Base-by-base conservation (phyloP, 2,113 vertebrate genomes). In the Caracal caracal region DNA sequence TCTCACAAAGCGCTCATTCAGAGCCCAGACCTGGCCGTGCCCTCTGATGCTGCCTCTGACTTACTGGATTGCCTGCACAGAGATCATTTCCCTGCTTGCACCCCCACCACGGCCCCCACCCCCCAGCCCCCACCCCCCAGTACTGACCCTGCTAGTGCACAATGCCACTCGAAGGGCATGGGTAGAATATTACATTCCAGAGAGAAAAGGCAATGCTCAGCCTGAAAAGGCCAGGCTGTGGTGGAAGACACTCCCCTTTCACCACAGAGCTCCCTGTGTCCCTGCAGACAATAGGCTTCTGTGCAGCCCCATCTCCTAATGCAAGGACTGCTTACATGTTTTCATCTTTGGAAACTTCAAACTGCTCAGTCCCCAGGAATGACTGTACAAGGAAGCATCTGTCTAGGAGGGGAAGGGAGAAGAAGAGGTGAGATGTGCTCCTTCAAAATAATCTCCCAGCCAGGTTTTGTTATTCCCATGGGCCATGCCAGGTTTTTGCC, bases 161-260 rank as follows among this genome's bases (percentile, higher is more conserved):
- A 97, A 96, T 97, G 93, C 86, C 96, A 88, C 68, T 93, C 43
- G 2, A 37, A 91, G 96, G 93, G 63, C 80, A 79, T 0, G 43
- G 89, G 92, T 76, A 96, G 97, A 96, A 95, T 96, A 95, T 93
- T 97, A 95, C 97, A 95, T 97, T 98, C 97, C 95, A 76, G 93
- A 94, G 86, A 96, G 95, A 95, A 97, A 96, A 96, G 86, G 93
- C 97, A 93, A 94, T 93, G 83, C 56, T 92, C 37, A 8, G 43
- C 68, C 94, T 93, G 80, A 96, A 96, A 97, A 96, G 93, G 86
- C 87, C 47, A 81, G 73, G 94, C 89, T 61, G 76, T 71, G 78
- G 43, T 37, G 17, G 10, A 53, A 61, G 94, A 92, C 94, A 94
- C 89, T 73, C 91, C 86, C 70, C 47, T 35, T 68, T 71, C 80